Conservation (phyloP, 2,888 invertebrate genomes). For the Pinctada fucata region DNA sequence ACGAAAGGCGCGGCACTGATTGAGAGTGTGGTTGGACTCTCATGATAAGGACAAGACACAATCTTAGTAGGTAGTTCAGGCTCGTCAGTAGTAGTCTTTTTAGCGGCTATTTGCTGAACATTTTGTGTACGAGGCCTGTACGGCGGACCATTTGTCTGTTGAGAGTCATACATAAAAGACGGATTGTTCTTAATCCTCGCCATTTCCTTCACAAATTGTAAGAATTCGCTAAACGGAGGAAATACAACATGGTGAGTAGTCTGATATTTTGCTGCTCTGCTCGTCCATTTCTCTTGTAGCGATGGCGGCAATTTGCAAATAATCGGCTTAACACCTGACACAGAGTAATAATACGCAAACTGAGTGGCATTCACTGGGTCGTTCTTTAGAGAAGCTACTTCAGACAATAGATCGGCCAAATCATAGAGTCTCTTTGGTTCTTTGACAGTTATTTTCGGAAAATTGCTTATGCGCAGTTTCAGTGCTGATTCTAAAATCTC, state of each 20-base stretch:
- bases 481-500: neutral
- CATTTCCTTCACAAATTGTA: neutral
- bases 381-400: neutral
- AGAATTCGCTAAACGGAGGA: neutral
- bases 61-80: neutral
- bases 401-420: neutral
- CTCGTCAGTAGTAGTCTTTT: neutral
- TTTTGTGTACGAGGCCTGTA: neutral
- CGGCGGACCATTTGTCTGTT: neutral
- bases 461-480: neutral
- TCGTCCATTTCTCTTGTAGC: neutral
- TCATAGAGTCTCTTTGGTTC: neutral
- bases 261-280: neutral
- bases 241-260: neutral
- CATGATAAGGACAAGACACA: constrained; percentile 4
- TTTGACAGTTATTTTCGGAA: neutral
- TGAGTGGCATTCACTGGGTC: neutral
- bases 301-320: neutral
- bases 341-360: neutral
- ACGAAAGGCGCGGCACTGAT: neutral
- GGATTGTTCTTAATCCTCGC: neutral
- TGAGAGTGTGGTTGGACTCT: neutral
- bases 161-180: neutral
- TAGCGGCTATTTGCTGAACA: neutral
- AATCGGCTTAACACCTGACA: neutral